Base-by-base conservation (phyloP, 2,888 invertebrate genomes). In the Orgyia antiqua region DNA sequence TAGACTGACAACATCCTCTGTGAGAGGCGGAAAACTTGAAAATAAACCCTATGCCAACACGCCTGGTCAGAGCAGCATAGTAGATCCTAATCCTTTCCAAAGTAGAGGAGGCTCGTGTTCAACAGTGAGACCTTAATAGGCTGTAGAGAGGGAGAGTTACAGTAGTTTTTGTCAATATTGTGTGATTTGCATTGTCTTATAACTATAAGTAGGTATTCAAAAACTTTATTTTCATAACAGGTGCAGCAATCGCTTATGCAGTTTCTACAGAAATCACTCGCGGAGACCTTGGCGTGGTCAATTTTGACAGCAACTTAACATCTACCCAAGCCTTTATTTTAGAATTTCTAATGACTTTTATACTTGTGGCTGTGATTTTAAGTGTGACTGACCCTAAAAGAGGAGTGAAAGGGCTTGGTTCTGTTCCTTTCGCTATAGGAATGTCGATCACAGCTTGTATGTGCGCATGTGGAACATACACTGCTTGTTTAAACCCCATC, bases 381-480 rank as follows among this genome's bases (percentile, higher is more conserved):
- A 57, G 55, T 27, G 52, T 59, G 0, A 27, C 40, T 3, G 64
- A 64, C 10, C 25, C 24, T 1, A 13, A 27, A 0, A 42, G 62
- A 27, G 62, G 62, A 0, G 42, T 43, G 0, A 46, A 40, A 13
- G 62, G 61, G 0, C 36, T 64, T 7, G 65, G 53, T 0, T 66
- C 67, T 1, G 34, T 51, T 0, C 25, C 65, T 8, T 24, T 66
- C n/a, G 56, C 60, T 3, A 38, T 64, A 12, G 66, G 66, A 0
- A 10, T 64, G 0, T 50, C 54, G 27, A 2, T 64, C 1, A 35
- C 60, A 3, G 63, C 51, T 2, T 54, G 62, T 2, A 39, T 56
- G 19, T 56, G 55, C 19, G 39, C 53, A 1, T 45, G 55, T 13
- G 23, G 48, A 0, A 48, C 50, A 0, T 66, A 60, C n/a, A 49